Conservation (phyloP, 1,140 invertebrate species). For the Drosophila pseudoobscura region DNA sequence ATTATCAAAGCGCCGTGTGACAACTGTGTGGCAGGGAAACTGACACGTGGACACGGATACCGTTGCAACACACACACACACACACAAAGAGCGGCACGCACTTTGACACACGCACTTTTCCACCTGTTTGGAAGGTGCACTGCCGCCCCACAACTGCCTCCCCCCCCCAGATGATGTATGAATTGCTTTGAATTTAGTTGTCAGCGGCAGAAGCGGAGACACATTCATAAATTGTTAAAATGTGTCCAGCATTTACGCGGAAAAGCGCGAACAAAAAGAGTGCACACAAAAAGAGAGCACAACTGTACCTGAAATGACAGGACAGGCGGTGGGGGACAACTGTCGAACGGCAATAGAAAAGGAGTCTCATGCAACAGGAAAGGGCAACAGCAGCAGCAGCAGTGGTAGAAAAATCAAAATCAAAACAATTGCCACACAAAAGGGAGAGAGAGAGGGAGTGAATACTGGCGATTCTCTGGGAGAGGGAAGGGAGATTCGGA, state of each 20-base stretch:
- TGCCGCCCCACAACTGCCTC: no score
- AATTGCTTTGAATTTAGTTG: conserved; percentile 83
- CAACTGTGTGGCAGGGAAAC: conserved; percentile 60
- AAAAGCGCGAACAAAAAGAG: conserved; percentile 13
- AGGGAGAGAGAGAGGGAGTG: conserved; percentile 1
- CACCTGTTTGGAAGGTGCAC: background rate
- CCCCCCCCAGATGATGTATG: conserved; percentile 62
- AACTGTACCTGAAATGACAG: conserved; percentile 43
- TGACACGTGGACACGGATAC: conserved; percentile 57
- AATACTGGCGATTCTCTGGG: conserved; percentile 19
- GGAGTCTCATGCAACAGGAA: conserved; percentile 46
- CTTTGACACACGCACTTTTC: conserved; percentile 81
- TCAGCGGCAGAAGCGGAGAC: conserved; percentile 48
- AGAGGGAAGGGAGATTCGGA: background rate
- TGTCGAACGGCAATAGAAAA: conserved; percentile 21
- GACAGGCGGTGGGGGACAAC: conserved; percentile 46
- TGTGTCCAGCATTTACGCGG: conserved; percentile 58
- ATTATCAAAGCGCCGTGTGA: conserved; percentile 74
- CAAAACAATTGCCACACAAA: conserved; percentile 54
- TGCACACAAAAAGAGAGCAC: conserved; percentile 8
- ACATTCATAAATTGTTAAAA: conserved; percentile 79
- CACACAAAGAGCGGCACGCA: conserved; percentile 67
- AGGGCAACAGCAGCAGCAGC: conserved; percentile 22
- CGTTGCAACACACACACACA: conserved; percentile 29
- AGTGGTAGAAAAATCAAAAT: conserved; percentile 27